These are phyloP conservation scores for Drosophila malerkotliana DNA, from an alignment of 1,140 invertebrate genomes.

Conservation along the genomic window DNA sequence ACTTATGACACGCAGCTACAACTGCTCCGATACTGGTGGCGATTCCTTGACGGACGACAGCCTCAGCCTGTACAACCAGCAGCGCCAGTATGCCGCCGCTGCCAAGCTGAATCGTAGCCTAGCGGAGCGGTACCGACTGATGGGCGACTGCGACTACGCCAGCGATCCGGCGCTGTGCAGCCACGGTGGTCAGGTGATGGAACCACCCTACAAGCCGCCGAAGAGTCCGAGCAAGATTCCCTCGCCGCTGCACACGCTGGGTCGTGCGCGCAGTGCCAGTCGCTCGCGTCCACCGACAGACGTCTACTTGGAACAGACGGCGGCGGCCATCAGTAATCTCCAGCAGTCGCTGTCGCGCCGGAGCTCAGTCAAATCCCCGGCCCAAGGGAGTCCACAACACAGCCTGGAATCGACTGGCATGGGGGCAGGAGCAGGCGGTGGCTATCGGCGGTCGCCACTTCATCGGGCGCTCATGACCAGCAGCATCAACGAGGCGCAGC, in stretches of 20 bases:
- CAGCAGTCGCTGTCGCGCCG: constrained; percentile 84
- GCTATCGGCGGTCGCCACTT: constrained; percentile 70
- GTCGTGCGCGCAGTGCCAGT: constrained; percentile 84
- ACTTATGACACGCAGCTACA: constrained; percentile 82
- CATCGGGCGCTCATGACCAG: constrained; percentile 79
- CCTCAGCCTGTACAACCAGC: constrained; percentile 69
- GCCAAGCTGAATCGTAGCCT: constrained; percentile 68
- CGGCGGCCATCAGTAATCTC: constrained; percentile 88
- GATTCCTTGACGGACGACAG: constrained; percentile 80
- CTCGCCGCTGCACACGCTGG: constrained; percentile 86
- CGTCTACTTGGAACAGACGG: constrained; percentile 87
- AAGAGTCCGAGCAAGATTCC: constrained; percentile 87
- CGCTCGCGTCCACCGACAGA: constrained; percentile 79
- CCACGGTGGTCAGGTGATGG: constrained; percentile 53
- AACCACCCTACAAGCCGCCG: constrained; percentile 84
- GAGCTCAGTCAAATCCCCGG: constrained; percentile 78
- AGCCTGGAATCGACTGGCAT: constrained; percentile 55
- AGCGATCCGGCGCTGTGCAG: constrained; percentile 78
- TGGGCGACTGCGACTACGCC: constrained; percentile 79
- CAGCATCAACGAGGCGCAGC: constrained; percentile 80
- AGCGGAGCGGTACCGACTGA: constrained; percentile 72
- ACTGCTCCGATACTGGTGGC: constrained; percentile 68
- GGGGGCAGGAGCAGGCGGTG: constrained; percentile 36
- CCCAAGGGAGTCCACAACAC: constrained; percentile 75
- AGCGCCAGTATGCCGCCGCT: constrained; percentile 54